Evolutionary conservation across 2,797 vertebrate genomes (phyloP).

Genomic region (Malacoctenus gilli): DNA sequence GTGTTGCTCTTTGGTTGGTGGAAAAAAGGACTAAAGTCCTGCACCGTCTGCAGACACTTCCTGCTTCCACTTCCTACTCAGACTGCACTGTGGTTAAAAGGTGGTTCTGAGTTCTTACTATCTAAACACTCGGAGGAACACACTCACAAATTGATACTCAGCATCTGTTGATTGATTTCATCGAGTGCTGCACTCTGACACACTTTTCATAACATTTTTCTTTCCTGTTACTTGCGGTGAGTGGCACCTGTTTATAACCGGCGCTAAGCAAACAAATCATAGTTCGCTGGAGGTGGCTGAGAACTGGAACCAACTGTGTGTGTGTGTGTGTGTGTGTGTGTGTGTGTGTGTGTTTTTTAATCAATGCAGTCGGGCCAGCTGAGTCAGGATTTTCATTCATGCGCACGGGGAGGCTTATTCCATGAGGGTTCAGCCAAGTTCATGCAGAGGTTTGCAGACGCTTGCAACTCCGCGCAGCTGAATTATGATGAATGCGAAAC

Average conservation of each 20-base stretch:
- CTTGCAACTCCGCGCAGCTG: constrained; percentile 3
- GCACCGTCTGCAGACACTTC: too few species aligned
- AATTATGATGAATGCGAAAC: constrained; percentile 10
- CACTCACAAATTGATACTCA: too few species aligned
- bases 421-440: constrained; percentile 25
- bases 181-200: too few species aligned
- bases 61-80: too few species aligned
- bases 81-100: too few species aligned
- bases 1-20: neutral
- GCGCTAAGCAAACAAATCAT: neutral
- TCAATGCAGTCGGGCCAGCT: constrained; percentile 8
- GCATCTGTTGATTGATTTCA: too few species aligned
- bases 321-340: too few species aligned
- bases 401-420: constrained; percentile 8
- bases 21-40: too few species aligned
- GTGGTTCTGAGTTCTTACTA: too few species aligned
- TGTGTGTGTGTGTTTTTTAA: constrained; percentile 6
- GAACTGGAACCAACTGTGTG: constrained; percentile 8
- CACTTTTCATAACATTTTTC: neutral
- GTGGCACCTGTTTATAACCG: neutral
- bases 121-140: too few species aligned
- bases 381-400: constrained; percentile 38
- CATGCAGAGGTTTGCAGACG: constrained; percentile 25
- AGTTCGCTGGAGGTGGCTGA: neutral
- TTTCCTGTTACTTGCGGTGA: neutral